Conservation (phyloP, 2,888 invertebrate species). For the Ypsolopha sequella region DNA sequence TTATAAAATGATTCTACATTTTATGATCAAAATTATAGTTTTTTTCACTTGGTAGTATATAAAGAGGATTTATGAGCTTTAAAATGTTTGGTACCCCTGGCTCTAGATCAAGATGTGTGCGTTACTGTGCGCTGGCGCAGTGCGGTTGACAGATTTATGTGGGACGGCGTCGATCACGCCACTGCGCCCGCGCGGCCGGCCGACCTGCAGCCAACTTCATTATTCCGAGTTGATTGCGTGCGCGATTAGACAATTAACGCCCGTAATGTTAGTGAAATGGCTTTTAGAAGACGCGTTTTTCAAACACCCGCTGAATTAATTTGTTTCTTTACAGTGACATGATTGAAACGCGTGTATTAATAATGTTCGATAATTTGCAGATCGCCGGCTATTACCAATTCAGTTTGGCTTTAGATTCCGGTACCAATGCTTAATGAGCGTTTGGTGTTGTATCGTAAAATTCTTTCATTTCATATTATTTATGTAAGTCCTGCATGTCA, state of each 20-base stretch:
- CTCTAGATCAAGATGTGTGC: slow-evolving; percentile 56
- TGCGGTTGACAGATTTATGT: slow-evolving; percentile 60
- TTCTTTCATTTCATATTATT: too few species aligned
- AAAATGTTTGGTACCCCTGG: slow-evolving; percentile 18
- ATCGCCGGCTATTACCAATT: too few species aligned
- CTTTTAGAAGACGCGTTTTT: background rate
- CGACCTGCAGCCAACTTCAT: slow-evolving; percentile 17
- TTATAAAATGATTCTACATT: too few species aligned
- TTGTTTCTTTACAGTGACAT: background rate
- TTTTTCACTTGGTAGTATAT: too few species aligned
- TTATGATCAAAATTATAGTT: too few species aligned
- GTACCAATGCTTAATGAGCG: too few species aligned
- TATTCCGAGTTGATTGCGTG: slow-evolving; percentile 30
- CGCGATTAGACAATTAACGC: slow-evolving; percentile 56
- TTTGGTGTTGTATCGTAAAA: too few species aligned
- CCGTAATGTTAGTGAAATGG: background rate
- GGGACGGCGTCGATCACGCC: slow-evolving; percentile 30
- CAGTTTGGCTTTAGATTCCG: too few species aligned
- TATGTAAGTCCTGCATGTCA: too few species aligned
- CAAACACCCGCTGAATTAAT: background rate
- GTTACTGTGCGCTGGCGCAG: slow-evolving; percentile 47
- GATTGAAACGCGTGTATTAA: background rate
- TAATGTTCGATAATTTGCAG: too few species aligned
- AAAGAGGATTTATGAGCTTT: background rate
- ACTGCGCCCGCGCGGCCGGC: slow-evolving; percentile 7